Evolutionary conservation across 2,888 invertebrate species (phyloP), one percentile per base, ranked within the genome.

Genomic region (Conomelus anceps): DNA sequence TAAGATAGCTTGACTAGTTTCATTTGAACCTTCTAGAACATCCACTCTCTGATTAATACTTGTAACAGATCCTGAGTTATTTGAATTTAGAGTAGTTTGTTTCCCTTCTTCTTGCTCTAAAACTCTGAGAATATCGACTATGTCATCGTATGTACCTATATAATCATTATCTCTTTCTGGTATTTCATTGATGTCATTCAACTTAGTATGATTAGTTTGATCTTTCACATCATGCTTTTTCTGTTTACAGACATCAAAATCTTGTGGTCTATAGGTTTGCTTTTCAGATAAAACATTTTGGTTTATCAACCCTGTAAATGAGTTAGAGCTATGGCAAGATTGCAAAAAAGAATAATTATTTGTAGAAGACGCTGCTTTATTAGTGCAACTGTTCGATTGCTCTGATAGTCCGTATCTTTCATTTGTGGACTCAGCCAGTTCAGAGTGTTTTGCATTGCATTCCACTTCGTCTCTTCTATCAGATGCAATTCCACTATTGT

Each of bases 111-210:
- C 94, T 89, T 93, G 93, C 92, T 94, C 94, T 29, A 94, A 91
- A 89, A 93, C 93, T 92, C 94, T 93, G 13, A 94, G 91, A 90
- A 94, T 94, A 3, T 93, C 93, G 13, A 93, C 93, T 85, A 94
- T 93, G 91, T 94, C 94, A 89, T 94, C 93, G 90, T 93, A 93
- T 90, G 93, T 93, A 22, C 34, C 34, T 26, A 89, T 84, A 22
- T 85, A 88, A 26, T 85, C 90, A 6, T 90, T 88, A 86, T 92
- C 92, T 26, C 92, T 92, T 89, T 92, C 92, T 4, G 92, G 91
- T 84, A 92, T 26, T 89, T 89, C 90, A 87, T 91, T 34, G 13
- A 34, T 34, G 34, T 34, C 34, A 34, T 34, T 7, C 7, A 34
- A 34, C 34, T 34, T 34, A 17, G 13, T 17, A 34, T 13, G 17